Evolutionary conservation across 2,888 invertebrate genomes (phyloP), one percentile per base, ranked within the genome.

Genomic region (Schizotus pectinicornis): DNA sequence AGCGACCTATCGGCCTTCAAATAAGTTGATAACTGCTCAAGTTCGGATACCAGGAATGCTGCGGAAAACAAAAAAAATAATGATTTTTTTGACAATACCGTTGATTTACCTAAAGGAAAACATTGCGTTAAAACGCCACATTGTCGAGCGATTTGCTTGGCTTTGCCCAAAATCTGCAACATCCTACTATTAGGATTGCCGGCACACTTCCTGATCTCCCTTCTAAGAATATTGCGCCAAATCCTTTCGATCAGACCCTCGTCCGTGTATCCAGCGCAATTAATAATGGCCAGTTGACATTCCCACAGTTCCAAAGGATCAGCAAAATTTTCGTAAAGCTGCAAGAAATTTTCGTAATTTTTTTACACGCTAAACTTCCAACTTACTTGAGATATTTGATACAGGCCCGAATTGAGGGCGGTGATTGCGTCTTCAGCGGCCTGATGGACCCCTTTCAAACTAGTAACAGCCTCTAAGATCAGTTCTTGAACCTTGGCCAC

Each of bases 211-310:
- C 65, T 63, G 14, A 81, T 76, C 75, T 88, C 88, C 51, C 81
- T 79, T 49, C 84, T 81, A 57, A 91, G 83, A 53, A 98, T 94
- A 75, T 93, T 90, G 60, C 88, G 88, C 97, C 98, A 98, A 49
- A 97, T 90, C 53, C 89, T 89, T 79, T 96, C 94, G 39, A 98
- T 91, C 7, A 97, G 82, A 56, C 91, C 83, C 0, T 89, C 86
- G 77, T 98, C 97, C 70, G 91, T 90, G 79, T 96, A 93, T 8
- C 95, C 94, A 5, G 97, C 95, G 77, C 95, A 96, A 71, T 96
- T 92, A 42, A 98, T 88, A 63, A 99, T 96, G 5, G 95, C 94
- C 55, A 99, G 82, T 80, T 98, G 95, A 77, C 95, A 93, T 80
- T 97, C 96, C 88, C 94, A 91, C 37, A 98, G 82, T 68, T 91